Base-by-base conservation (phyloP, 2,797 vertebrate genomes). In the Phalloptychus januarius region DNA sequence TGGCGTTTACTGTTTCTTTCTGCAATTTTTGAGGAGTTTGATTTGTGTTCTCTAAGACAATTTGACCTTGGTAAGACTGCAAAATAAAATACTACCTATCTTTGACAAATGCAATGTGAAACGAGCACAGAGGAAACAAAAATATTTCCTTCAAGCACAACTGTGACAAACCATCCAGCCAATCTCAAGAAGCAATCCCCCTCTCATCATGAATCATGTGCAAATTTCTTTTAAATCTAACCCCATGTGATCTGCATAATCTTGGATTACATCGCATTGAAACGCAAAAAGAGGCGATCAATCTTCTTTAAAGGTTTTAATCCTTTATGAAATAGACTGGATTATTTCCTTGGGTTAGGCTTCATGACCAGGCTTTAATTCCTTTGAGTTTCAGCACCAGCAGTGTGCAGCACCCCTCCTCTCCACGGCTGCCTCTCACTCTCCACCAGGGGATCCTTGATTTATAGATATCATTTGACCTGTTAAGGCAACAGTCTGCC, bases 381-480 rank as follows among this genome's bases (percentile, higher is more conserved):
- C 93, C 90, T 92, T 75, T 44, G 88, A 91, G 87, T 93, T 93
- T 76, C 85, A 85, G 79, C 70, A 77, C 86, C 86, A 79, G 83
- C 85, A 84, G 79, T 81, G 77, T 83, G 28, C 85, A 58, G 79
- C 90, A 88, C 12, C 45, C 46, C 79, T 76, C 82, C 40, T 88
- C 84, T 89, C 88, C 81, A 81, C 28, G 28, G 77, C 79, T 87
- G 74, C 81, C 69, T 93, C 93, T 80, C 75, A 45, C 40, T 84
- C 87, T 87, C 84, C 90, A 36, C 77, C 86, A 81, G 88, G 91
- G 93, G 91, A 94, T 90, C 87, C 88, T 95, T 96, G 95, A 96
- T 96, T 96, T 96, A 96, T 95, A 93, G 94, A 95, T 94, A 93
- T 95, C 95, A 95, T 95, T 96, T 96, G 95, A 96, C 96, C 95